Evolutionary conservation across 2,113 vertebrate genomes (phyloP).

Genomic region (Odontesthes bonariensis): DNA sequence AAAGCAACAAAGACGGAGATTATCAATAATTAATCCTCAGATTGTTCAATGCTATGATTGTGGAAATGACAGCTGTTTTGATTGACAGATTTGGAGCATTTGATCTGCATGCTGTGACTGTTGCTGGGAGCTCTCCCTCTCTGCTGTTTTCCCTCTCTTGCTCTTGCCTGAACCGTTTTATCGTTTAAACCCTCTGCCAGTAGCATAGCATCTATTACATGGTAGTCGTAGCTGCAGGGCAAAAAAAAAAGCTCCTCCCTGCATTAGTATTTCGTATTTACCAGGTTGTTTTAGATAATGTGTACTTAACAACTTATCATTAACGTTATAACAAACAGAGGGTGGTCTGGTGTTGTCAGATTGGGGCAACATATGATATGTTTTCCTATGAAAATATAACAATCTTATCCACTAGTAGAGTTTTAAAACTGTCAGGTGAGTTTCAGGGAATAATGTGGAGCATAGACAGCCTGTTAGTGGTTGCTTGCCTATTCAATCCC

Average conservation of each 20-base stretch:
- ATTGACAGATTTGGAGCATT: slow-evolving; percentile 82
- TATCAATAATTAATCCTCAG: slow-evolving; percentile 82
- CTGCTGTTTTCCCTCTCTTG: slow-evolving; percentile 7
- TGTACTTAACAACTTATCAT: slow-evolving; percentile 43
- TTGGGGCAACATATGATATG: not conserved
- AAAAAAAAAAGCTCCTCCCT: slow-evolving; percentile 33
- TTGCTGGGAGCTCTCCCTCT: slow-evolving; percentile 36
- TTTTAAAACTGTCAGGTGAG: slow-evolving; percentile 13
- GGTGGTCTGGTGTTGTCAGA: slow-evolving; percentile 10
- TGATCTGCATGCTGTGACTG: slow-evolving; percentile 66
- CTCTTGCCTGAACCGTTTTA: slow-evolving; percentile 50
- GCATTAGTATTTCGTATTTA: slow-evolving; percentile 62
- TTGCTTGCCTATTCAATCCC: slow-evolving; percentile 19
- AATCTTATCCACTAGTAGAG: slow-evolving; percentile 2
- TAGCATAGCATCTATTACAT: slow-evolving; percentile 52
- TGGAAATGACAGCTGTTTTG: slow-evolving; percentile 72
- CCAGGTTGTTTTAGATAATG: slow-evolving; percentile 43
- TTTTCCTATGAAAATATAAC: not conserved
- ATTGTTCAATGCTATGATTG: slow-evolving; percentile 65
- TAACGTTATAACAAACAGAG: slow-evolving; percentile 1
- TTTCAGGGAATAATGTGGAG: slow-evolving; percentile 22
- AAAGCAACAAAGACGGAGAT: slow-evolving; percentile 73
- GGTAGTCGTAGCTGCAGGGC: slow-evolving; percentile 46
- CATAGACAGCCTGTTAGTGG: slow-evolving; percentile 15
- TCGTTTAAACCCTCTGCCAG: slow-evolving; percentile 65